Base-by-base conservation (phyloP, 2,797 vertebrate species). In the Cyclura pinguis region DNA sequence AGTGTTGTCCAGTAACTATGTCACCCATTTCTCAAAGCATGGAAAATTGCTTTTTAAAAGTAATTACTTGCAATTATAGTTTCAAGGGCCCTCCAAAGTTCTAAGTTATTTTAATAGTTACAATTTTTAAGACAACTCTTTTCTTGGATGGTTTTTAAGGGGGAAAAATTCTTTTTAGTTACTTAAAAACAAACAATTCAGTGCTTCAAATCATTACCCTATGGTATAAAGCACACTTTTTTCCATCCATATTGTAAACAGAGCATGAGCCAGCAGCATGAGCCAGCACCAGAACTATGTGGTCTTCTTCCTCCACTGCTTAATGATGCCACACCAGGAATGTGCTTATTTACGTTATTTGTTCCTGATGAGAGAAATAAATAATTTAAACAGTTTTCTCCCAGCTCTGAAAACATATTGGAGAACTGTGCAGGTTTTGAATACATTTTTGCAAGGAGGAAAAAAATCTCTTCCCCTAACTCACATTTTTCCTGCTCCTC, bases 1-100 rank as follows among this genome's bases (percentile, higher is more conserved):
- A 69, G 67, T 88, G 92, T 94, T 94, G 94, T 93, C 29, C 14
- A 14, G 13, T 24, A 24, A 42, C 32, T 82, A 76, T 16, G 67
- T 38, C 16, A 57, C 24, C 10, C 74, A 42, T 73, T 88, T 82
- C 42, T 38, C 73, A 76, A 35, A 76, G 6, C 35, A 35, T 38
- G 13, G 38, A 38, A 77, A 42, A 20, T 77, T 77, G 35, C 13
- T 35, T 35, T 74, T 35, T 18, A 74, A 74, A 74, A 74, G n/a
- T 35, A 74, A 74, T 35, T 74, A 74, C 32, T 35, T 76, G 22
- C 20, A 76, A 42, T 38, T 9, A 76, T 42, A 76, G 16, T 42
- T 74, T 18, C 72, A 74, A 74, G 4, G 9, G 27, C 2, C 27
- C 29, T 22, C 74, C 35, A 76, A 76, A 76, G 29, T 42, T 69